These are phyloP conservation scores for Heterocephalus glaber DNA, from an alignment of 2,113 vertebrate species.

Conservation along the genomic window DNA sequence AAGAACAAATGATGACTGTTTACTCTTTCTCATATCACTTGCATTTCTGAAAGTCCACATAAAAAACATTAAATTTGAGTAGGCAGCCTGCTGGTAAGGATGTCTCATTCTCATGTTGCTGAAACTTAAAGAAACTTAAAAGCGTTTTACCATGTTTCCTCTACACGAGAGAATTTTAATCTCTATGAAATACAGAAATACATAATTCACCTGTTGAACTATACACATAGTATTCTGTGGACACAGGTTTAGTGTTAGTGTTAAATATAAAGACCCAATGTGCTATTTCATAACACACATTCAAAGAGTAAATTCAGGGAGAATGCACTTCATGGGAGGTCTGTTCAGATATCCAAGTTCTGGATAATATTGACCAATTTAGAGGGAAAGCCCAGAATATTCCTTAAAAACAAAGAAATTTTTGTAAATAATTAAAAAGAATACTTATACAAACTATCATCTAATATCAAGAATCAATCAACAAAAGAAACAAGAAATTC, in stretches of 20 bases:
- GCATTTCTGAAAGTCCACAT: constrained; percentile 45
- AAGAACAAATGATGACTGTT: constrained; percentile 27
- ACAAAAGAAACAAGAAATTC: constrained; percentile 60
- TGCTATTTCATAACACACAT: neutral
- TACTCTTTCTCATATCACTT: neutral
- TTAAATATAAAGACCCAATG: constrained; percentile 11
- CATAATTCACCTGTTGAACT: neutral
- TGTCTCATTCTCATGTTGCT: neutral
- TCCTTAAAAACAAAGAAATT: constrained; percentile 45
- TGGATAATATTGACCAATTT: constrained; percentile 63
- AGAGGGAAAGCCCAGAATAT: constrained; percentile 45
- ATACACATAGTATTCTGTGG: neutral
- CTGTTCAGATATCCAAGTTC: neutral
- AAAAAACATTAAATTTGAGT: neutral
- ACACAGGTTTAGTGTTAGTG: neutral
- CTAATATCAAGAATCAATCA: constrained; percentile 65
- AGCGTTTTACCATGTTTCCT: neutral
- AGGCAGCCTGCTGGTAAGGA: neutral
- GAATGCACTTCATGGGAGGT: neutral
- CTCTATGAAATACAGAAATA: neutral
- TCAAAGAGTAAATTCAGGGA: neutral
- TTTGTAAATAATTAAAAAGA: constrained; percentile 63
- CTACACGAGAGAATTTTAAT: neutral
- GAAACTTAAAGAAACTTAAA: constrained; percentile 29
- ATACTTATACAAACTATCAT: constrained; percentile 55